These are phyloP conservation scores for Gnathonemus longibarbis DNA, from an alignment of 2,113 vertebrate species.

Conservation along the genomic window DNA sequence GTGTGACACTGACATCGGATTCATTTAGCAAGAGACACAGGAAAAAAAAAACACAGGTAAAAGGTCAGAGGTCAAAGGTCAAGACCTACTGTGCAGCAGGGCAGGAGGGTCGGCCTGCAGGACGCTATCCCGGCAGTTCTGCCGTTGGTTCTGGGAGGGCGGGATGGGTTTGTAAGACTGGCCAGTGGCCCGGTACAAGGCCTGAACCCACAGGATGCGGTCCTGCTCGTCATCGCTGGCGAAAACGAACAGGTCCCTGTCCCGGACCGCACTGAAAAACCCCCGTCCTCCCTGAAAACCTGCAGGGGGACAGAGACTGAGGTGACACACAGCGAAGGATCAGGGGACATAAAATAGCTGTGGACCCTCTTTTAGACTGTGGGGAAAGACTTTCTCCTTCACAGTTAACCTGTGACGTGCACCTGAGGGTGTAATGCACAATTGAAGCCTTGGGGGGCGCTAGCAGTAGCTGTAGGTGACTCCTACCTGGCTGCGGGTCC, in stretches of 20 bases:
- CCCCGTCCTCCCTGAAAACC: slow-evolving; percentile 82
- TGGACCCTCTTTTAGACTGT: neutral
- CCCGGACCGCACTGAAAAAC: slow-evolving; percentile 92
- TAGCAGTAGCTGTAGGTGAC: neutral
- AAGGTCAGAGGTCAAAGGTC: neutral
- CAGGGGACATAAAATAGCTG: neutral
- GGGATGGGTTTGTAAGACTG: slow-evolving; percentile 91
- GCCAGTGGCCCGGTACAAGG: slow-evolving; percentile 92
- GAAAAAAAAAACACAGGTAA: neutral
- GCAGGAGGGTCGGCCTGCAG: slow-evolving; percentile 53
- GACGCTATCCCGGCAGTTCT: slow-evolving; percentile 69
- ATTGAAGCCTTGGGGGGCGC: neutral
- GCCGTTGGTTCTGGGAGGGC: slow-evolving; percentile 70
- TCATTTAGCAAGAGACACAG: neutral
- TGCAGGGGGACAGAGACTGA: slow-evolving; percentile 36
- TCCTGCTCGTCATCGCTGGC: slow-evolving; percentile 91
- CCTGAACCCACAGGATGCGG: slow-evolving; percentile 87
- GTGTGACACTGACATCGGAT: neutral
- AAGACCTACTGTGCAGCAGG: slow-evolving; percentile 74
- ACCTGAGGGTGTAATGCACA: neutral
- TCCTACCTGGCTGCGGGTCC: slow-evolving; percentile 80
- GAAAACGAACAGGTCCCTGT: slow-evolving; percentile 87
- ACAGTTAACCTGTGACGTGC: neutral
- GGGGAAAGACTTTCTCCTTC: neutral
- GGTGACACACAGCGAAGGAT: neutral